A percentile compares a stretch with the other conserved stretches of the same genome.
These are phyloP conservation scores for Oxycera nigricornis DNA, from an alignment of 2,888 invertebrate genomes.

Conservation along the genomic window DNA sequence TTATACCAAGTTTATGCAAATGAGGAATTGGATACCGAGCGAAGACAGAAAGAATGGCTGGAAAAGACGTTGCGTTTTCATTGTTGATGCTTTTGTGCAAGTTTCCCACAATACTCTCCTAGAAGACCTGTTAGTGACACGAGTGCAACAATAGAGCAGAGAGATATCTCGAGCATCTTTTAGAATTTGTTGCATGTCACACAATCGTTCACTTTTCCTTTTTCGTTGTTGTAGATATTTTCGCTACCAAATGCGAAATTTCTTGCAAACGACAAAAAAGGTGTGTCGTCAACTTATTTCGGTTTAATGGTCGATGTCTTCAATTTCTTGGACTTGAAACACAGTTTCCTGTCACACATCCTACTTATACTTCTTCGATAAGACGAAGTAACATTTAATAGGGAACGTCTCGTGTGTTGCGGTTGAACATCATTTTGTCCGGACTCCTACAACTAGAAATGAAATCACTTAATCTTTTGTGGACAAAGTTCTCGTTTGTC, in stretches of 20 bases:
- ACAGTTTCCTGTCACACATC: background rate
- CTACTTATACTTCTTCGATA: background rate
- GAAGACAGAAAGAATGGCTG: background rate
- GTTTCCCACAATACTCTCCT: background rate
- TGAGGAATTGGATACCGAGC: background rate
- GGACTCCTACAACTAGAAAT: background rate
- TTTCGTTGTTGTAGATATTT: background rate
- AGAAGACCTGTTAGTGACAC: background rate
- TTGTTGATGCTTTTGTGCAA: background rate
- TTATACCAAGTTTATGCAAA: background rate
- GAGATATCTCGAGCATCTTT: background rate
- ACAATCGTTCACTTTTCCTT: background rate
- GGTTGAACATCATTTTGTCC: background rate
- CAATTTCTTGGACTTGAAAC: background rate
- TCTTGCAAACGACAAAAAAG: background rate
- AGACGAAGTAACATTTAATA: background rate
- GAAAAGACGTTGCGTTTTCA: background rate
- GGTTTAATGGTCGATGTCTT: background rate
- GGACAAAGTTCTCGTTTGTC: constrained; percentile 11
- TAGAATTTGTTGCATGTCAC: background rate
- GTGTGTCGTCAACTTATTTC: background rate
- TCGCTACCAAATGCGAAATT: background rate
- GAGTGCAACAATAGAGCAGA: background rate
- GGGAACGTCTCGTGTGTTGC: background rate
- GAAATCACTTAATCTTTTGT: constrained; percentile 1